phyloP scores from a whole-genome alignment of 2,888 invertebrate species.

The Leptopilina myrica region DNA sequence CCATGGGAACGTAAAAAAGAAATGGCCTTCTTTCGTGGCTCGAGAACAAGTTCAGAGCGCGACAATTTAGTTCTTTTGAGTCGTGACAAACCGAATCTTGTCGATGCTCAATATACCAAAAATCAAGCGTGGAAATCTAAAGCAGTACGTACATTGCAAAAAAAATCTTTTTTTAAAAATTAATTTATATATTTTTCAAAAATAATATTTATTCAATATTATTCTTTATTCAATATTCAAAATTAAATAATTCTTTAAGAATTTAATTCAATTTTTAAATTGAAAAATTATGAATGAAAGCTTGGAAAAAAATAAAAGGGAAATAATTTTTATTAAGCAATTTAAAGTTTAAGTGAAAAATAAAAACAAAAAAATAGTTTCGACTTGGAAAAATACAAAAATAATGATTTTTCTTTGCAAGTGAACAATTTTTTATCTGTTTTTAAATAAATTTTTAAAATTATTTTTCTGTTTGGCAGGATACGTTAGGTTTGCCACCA shows the following conservation, averaged over 20 bases:
- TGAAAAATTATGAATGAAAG: too few species aligned
- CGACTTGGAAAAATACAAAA: too few species aligned
- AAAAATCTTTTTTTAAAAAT: background rate
- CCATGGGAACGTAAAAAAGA: conserved; percentile 87
- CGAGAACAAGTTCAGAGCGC: conserved; percentile 93
- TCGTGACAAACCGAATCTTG: conserved; percentile 84
- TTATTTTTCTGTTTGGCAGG: conserved; percentile 77
- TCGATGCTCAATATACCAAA: conserved; percentile 96
- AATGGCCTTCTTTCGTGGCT: conserved; percentile 93
- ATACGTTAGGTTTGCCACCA: conserved; percentile 90
- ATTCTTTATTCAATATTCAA: too few species aligned
- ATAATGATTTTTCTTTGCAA: background rate
- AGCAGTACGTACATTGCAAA: conserved; percentile 78
- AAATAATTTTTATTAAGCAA: too few species aligned
- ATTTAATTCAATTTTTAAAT: too few species aligned
- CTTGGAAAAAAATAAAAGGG: too few species aligned
- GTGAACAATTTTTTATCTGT: background rate
- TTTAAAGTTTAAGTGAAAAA: too few species aligned
- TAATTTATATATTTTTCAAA: too few species aligned
- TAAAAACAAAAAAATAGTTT: too few species aligned
- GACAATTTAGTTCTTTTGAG: conserved; percentile 92
- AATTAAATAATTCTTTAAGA: too few species aligned
- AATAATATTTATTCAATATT: too few species aligned
- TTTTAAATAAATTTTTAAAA: background rate
- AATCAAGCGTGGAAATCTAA: conserved; percentile 99